Conservation (phyloP, 2,113 vertebrate species). For the Cathartes aura region DNA sequence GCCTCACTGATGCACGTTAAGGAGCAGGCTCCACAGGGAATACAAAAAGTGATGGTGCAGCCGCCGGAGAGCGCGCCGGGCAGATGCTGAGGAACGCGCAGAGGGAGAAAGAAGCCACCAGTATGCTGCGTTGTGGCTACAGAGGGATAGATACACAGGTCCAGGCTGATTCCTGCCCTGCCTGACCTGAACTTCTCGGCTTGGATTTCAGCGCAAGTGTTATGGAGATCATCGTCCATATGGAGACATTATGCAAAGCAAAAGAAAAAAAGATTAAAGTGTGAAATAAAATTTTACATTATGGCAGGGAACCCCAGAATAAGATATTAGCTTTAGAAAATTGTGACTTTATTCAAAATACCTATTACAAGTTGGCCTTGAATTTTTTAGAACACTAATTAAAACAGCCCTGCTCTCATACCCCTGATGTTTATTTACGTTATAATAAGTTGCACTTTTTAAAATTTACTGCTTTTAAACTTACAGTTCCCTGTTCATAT, state of each 20-base stretch:
- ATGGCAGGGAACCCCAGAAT: neutral
- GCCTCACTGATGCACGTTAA: neutral
- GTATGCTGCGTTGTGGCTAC: neutral
- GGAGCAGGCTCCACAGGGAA: fast-evolving
- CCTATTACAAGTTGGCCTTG: neutral
- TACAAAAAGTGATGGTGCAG: neutral
- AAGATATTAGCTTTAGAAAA: neutral
- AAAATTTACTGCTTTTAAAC: neutral
- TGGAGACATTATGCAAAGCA: neutral
- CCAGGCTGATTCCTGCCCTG: neutral
- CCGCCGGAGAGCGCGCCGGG: neutral
- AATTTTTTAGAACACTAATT: neutral
- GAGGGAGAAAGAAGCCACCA: neutral
- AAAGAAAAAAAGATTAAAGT: neutral
- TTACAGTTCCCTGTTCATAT: neutral
- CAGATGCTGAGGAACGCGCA: neutral
- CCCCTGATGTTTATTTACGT: neutral
- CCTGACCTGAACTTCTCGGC: neutral
- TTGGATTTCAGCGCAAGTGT: neutral
- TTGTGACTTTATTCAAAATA: neutral
- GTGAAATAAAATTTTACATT: neutral
- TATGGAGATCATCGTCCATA: neutral
- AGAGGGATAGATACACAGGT: neutral
- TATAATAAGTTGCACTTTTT: neutral
- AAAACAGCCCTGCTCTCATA: neutral